phyloP scores from a whole-genome alignment of 30 jellyfish, hydroid and myxozoan genomes.

The Calvadosia cruxmelitensis region DNA sequence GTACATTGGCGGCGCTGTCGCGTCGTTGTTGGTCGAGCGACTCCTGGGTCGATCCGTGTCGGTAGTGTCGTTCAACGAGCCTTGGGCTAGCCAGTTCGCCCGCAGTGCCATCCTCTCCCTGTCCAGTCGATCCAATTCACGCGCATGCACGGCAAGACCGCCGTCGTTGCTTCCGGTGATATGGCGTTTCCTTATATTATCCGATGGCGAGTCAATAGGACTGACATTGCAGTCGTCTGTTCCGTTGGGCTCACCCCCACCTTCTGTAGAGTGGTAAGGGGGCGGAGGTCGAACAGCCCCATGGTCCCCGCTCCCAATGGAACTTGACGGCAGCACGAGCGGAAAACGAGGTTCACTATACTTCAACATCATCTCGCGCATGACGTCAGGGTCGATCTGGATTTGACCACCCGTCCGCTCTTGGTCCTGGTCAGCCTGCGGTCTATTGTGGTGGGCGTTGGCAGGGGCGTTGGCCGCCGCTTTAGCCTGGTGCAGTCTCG shows the following conservation, averaged over 20 bases:
- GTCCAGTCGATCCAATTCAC: not conserved
- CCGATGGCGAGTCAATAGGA: too few species aligned
- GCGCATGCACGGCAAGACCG: not conserved
- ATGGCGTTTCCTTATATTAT: too few species aligned
- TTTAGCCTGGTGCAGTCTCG: not conserved
- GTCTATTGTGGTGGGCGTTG: not conserved
- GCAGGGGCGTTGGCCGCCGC: not conserved
- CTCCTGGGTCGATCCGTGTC: not conserved
- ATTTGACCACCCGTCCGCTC: not conserved
- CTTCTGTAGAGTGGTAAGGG: not conserved
- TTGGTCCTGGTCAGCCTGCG: not conserved
- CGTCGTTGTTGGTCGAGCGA: not conserved
- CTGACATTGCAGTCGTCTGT: not conserved
- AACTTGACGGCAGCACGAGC: not conserved
- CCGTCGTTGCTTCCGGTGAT: not conserved
- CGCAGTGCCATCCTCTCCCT: not conserved
- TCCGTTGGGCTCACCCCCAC: too few species aligned
- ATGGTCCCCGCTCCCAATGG: not conserved
- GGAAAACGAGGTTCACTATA: constrained; percentile 85
- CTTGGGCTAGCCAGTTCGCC: not conserved
- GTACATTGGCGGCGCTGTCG: too few species aligned
- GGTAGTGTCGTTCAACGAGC: not conserved
- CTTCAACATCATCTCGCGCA: constrained; percentile 75
- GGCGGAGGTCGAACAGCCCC: not conserved
- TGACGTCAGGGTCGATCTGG: constrained; percentile 51